Evolutionary conservation across 2,797 vertebrate species (phyloP).

Genomic region (Acrossocheilus wenchowensis): DNA sequence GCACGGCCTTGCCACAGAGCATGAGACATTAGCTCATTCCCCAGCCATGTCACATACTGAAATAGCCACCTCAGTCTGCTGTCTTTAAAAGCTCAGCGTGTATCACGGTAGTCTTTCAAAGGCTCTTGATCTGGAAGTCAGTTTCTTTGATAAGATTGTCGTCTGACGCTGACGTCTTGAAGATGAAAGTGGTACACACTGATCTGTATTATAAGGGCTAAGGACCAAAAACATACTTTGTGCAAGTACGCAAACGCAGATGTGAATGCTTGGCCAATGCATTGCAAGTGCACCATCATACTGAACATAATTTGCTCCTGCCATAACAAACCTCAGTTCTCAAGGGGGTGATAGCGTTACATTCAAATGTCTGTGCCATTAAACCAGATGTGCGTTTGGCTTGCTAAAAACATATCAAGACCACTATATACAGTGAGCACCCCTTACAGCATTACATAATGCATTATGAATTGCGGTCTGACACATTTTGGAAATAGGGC

Average conservation of each 20-base stretch:
- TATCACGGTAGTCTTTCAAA: slow-evolving; percentile 32
- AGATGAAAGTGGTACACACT: slow-evolving; percentile 34
- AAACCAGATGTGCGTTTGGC: slow-evolving; percentile 17
- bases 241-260: slow-evolving; percentile 17
- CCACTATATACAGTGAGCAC: background rate
- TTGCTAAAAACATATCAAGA: slow-evolving; percentile 3
- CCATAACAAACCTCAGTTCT: slow-evolving; percentile 3
- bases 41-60: slow-evolving; percentile 45
- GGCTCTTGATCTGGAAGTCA: background rate
- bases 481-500: background rate
- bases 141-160: slow-evolving; percentile 9
- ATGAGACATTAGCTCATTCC: slow-evolving; percentile 69
- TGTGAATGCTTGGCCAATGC: background rate
- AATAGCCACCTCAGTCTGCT: slow-evolving; percentile 38
- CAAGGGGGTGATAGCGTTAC: slow-evolving; percentile 11
- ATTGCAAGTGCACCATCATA: background rate
- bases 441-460: background rate
- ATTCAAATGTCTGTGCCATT: slow-evolving; percentile 14
- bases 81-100: slow-evolving; percentile 50
- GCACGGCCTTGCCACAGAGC: slow-evolving; percentile 74
- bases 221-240: slow-evolving; percentile 31
- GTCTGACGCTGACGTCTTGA: background rate
- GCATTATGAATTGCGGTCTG: background rate
- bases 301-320: slow-evolving; percentile 11
- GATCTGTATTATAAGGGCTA: slow-evolving; percentile 46